Percentiles rank a stretch among this genome's conserved stretches.
These are phyloP conservation scores for Wiebesia pumilae DNA, from an alignment of 1,140 invertebrate genomes.

Conservation along the genomic window DNA sequence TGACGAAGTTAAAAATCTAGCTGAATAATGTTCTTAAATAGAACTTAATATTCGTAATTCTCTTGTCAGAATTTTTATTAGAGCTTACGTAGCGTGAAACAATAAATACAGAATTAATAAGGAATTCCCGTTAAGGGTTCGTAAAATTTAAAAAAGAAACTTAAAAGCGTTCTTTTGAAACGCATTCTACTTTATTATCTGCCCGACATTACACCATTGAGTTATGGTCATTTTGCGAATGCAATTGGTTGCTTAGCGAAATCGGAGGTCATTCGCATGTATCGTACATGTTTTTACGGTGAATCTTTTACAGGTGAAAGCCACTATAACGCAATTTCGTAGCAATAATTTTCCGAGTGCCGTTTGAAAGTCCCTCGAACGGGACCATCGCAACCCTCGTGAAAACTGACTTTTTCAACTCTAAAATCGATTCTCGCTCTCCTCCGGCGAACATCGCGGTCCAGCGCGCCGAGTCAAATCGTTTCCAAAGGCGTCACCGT, in stretches of 20 bases:
- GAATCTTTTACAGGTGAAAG: too few relatives aligned
- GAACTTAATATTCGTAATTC: background rate
- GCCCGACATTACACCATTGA: background rate
- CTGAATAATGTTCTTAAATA: background rate
- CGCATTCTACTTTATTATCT: background rate
- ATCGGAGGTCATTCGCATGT: background rate
- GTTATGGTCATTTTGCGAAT: background rate
- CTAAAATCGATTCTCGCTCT: too few relatives aligned
- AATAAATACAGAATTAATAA: constrained; percentile 2
- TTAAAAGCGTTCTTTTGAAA: background rate
- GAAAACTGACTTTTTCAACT: too few relatives aligned
- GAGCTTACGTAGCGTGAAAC: background rate
- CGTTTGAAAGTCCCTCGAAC: too few relatives aligned
- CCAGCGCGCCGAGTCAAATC: too few relatives aligned
- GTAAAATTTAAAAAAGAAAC: background rate
- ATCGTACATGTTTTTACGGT: background rate
- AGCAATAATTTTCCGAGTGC: too few relatives aligned
- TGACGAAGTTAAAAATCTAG: background rate
- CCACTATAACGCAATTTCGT: too few relatives aligned
- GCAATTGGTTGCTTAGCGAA: background rate
- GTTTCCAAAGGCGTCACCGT: too few relatives aligned
- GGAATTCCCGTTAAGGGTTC: background rate
- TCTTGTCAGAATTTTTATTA: background rate
- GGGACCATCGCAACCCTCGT: too few relatives aligned
- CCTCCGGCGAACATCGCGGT: too few relatives aligned